A percentile compares a stretch with the other conserved stretches of the same genome.
Evolutionary conservation across 2,888 invertebrate genomes (phyloP).

Genomic region (Lycocerus yunnanus): DNA sequence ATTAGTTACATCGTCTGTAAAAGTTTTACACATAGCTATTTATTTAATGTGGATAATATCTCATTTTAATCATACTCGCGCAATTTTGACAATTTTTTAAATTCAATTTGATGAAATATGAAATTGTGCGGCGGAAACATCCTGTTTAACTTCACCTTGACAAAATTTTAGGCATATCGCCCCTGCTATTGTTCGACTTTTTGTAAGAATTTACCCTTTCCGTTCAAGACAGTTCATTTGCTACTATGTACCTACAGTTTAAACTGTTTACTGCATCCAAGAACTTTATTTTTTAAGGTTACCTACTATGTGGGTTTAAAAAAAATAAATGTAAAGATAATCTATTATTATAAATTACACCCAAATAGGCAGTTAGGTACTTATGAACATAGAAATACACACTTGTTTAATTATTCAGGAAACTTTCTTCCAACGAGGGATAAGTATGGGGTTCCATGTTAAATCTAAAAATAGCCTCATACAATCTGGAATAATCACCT

Average conservation of each 20-base stretch:
- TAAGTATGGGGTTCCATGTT: conserved; percentile 62
- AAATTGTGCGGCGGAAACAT: too few species aligned
- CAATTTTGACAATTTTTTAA: background rate
- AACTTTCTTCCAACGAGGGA: conserved; percentile 67
- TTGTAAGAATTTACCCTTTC: too few species aligned
- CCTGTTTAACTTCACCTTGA: too few species aligned
- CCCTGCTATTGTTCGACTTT: too few species aligned
- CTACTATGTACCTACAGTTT: too few species aligned
- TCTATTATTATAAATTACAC: background rate
- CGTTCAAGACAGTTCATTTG: too few species aligned
- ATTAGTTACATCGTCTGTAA: background rate
- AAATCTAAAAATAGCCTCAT: conserved; percentile 63
- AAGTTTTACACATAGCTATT: background rate
- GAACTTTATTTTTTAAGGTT: too few species aligned
- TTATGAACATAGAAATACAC: background rate
- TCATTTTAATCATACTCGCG: background rate
- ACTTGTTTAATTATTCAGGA: conserved; percentile 55
- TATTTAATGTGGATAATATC: too few species aligned
- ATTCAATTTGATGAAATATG: background rate
- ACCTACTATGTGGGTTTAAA: too few species aligned
- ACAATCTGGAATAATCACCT: background rate
- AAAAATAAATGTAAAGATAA: background rate
- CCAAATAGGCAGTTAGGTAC: background rate
- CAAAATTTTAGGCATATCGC: too few species aligned
- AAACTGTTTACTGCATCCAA: too few species aligned